Percentiles rank a stretch among this genome's conserved stretches.
Evolutionary conservation across 2,113 vertebrate genomes (phyloP).

Genomic region (Labeo rohita): DNA sequence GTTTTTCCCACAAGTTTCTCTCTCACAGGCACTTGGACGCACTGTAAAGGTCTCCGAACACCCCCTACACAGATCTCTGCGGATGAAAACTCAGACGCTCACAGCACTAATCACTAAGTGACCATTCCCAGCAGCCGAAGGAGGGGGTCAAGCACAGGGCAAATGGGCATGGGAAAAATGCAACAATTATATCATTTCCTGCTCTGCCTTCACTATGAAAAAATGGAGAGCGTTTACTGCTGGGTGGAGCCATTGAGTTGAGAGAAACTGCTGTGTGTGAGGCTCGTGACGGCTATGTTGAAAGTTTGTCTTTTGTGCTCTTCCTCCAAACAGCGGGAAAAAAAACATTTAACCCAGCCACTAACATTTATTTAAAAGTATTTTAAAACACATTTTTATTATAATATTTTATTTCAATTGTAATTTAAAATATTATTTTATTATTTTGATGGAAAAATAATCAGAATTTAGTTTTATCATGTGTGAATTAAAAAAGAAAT

Average conservation of each 20-base stretch:
- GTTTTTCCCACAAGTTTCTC: slow-evolving; percentile 47
- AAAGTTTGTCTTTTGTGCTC: not conserved
- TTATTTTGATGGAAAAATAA: not conserved
- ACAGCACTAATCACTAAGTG: slow-evolving; percentile 61
- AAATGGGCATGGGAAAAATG: slow-evolving; percentile 74
- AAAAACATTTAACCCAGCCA: not conserved
- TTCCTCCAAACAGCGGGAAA: not conserved
- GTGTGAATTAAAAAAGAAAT: not conserved
- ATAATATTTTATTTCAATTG: not conserved
- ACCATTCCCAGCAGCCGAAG: slow-evolving; percentile 64
- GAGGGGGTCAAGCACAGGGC: slow-evolving; percentile 69
- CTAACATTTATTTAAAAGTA: not conserved
- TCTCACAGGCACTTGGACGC: slow-evolving; percentile 35
- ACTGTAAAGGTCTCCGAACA: slow-evolving; percentile 44
- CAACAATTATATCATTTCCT: slow-evolving; percentile 81
- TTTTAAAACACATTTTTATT: not conserved
- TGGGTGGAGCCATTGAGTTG: slow-evolving; percentile 28
- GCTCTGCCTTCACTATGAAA: slow-evolving; percentile 73
- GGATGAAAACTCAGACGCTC: slow-evolving; percentile 39
- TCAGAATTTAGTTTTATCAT: not conserved
- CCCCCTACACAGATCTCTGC: slow-evolving; percentile 4
- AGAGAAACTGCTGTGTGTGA: not conserved
- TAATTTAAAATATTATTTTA: not conserved
- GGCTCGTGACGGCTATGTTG: not conserved
- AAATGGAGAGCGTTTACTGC: slow-evolving; percentile 62